Percentiles rank a stretch among this genome's conserved stretches.
Evolutionary conservation across 2,797 vertebrate genomes (phyloP).

Genomic region (Passerculus sandwichensis): DNA sequence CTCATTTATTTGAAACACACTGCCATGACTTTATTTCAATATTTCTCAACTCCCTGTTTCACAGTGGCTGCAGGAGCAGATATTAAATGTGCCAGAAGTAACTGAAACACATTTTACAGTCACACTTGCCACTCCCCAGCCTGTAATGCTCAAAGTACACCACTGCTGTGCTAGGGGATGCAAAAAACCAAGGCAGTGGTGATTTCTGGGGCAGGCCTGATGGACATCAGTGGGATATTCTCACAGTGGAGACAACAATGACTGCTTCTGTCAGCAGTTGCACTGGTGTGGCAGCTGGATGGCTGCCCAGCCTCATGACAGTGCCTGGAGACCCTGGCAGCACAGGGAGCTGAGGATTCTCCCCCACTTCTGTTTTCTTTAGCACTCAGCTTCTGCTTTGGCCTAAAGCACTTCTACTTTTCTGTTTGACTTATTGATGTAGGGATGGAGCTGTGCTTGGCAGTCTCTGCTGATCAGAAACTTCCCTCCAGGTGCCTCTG

Average conservation of each 20-base stretch:
- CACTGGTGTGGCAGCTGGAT: not conserved
- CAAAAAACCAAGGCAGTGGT: not conserved
- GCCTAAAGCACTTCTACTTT: not conserved
- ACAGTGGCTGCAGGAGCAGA: not conserved
- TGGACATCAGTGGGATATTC: not conserved
- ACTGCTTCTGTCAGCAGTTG: not conserved
- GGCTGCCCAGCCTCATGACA: not conserved
- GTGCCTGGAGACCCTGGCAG: not conserved
- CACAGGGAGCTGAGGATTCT: not conserved
- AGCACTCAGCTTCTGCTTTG: not conserved
- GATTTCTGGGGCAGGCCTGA: not conserved
- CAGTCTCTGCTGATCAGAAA: not conserved
- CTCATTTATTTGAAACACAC: not conserved
- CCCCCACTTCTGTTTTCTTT: not conserved
- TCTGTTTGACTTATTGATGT: too few relatives aligned
- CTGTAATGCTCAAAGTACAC: not conserved
- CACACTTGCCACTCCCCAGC: not conserved
- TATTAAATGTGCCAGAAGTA: not conserved
- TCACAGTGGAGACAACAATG: not conserved
- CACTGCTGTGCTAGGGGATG: not conserved
- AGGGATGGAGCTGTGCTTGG: not conserved
- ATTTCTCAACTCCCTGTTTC: not conserved
- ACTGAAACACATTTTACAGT: not conserved
- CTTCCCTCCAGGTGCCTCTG: not conserved
- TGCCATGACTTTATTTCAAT: fast-evolving